Evolutionary conservation across 2,888 invertebrate genomes (phyloP).

Genomic region (Xestobium rufovillosum): DNA sequence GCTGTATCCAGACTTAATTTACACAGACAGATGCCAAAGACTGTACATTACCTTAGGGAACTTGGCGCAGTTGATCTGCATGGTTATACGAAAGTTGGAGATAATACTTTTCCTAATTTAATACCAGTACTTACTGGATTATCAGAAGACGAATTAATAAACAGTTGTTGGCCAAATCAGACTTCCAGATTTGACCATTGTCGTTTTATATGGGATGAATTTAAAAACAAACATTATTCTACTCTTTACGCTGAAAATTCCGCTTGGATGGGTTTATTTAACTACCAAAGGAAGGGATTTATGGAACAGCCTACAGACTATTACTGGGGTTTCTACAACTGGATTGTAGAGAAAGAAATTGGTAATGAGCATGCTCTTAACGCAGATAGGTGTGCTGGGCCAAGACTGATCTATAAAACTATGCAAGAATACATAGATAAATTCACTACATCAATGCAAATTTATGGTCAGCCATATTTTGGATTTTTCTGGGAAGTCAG

Average conservation of each 20-base stretch:
- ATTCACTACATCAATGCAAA: conserved; percentile 53
- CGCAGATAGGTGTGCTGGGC: conserved; percentile 62
- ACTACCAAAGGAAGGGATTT: conserved; percentile 72
- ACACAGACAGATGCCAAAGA: conserved; percentile 73
- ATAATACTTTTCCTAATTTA: conserved; percentile 89
- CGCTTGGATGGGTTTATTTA: conserved; percentile 70
- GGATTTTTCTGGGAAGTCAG: conserved; percentile 80
- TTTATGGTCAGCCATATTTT: conserved; percentile 58
- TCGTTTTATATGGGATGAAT: conserved; percentile 79
- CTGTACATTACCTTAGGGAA: conserved; percentile 51
- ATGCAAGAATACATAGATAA: conserved; percentile 64
- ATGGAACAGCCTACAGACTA: conserved; percentile 75
- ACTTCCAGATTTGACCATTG: conserved; percentile 66
- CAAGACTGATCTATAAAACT: conserved; percentile 60
- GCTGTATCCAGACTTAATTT: conserved; percentile 81
- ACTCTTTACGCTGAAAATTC: conserved; percentile 83
- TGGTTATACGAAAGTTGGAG: conserved; percentile 90
- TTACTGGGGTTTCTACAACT: conserved; percentile 68
- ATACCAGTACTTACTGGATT: conserved; percentile 72
- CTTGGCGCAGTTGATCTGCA: conserved; percentile 67
- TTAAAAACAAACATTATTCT: conserved; percentile 60
- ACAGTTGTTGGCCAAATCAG: conserved; percentile 50
- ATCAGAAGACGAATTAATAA: conserved; percentile 55
- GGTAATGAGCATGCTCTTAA: conserved; percentile 60
- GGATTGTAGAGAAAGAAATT: conserved; percentile 58